These are phyloP conservation scores for Sterna hirundo DNA, from an alignment of 2,113 vertebrate genomes.

Conservation along the genomic window DNA sequence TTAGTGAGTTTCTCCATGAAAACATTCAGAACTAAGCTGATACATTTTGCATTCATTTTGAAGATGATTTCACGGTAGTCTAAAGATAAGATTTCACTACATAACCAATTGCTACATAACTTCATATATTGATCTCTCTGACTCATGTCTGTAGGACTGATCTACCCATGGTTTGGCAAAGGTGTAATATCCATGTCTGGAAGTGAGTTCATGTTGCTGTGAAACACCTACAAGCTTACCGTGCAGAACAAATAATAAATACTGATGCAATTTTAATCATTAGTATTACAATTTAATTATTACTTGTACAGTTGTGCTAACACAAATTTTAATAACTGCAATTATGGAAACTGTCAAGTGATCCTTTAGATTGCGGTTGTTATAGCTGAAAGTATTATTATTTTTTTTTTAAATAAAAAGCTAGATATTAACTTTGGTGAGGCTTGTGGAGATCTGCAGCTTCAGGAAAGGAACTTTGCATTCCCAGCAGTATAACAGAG, in stretches of 20 bases:
- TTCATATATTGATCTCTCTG: background rate
- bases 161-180: background rate
- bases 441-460: background rate
- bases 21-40: background rate
- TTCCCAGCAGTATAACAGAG: background rate
- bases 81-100: background rate
- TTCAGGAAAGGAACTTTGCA: background rate
- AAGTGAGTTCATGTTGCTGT: background rate
- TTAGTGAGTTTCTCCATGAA: background rate
- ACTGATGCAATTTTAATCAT: background rate
- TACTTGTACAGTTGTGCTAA: background rate
- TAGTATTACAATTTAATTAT: background rate
- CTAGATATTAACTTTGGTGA: background rate
- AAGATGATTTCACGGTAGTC: background rate
- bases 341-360: background rate
- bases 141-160: background rate
- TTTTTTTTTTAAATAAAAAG: background rate
- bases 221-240: background rate
- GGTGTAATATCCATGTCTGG: background rate
- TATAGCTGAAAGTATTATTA: background rate
- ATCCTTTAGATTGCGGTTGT: background rate
- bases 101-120: background rate
- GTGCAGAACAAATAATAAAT: background rate
- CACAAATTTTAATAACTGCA: background rate
- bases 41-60: fast-evolving